Percentiles rank a stretch among this genome's conserved stretches.
These are phyloP conservation scores for Patella ulyssiponensis DNA, from an alignment of 2,888 invertebrate genomes.

Conservation along the genomic window DNA sequence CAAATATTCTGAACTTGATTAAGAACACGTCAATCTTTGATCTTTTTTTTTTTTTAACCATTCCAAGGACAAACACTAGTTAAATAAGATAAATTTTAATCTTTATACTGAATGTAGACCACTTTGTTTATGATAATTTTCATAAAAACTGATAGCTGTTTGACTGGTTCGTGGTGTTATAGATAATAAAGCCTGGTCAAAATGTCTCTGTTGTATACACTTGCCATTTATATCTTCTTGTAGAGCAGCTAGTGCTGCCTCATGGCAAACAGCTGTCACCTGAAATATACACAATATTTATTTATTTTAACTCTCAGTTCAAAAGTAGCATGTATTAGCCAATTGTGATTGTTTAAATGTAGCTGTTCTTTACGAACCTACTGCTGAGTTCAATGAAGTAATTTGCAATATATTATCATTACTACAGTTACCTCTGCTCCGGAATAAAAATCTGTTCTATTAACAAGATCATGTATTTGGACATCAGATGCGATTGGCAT, in stretches of 20 bases:
- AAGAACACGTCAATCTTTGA: no score
- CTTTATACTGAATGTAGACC: constrained; percentile 51
- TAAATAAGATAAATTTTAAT: neutral
- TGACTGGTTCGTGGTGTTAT: constrained; percentile 85
- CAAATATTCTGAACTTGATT: no score
- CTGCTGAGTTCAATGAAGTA: no score
- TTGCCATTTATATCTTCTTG: constrained; percentile 81
- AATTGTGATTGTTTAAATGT: no score
- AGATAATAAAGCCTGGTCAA: constrained; percentile 80
- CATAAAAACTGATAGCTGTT: constrained; percentile 81
- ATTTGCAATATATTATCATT: no score
- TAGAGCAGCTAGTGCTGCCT: constrained; percentile 89
- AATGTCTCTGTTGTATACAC: constrained; percentile 80
- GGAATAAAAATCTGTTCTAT: constrained; percentile 85
- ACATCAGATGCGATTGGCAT: constrained; percentile 80
- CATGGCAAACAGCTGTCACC: constrained; percentile 86
- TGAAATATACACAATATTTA: constrained; percentile 50
- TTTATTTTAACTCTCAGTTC: no score
- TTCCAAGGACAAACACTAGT: no score
- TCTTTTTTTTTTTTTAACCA: no score
- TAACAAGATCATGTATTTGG: constrained; percentile 79
- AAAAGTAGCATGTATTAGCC: no score
- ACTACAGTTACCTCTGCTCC: constrained; percentile 83
- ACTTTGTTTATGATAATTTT: constrained; percentile 53
- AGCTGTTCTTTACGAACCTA: no score